Evolutionary conservation across 1,140 invertebrate genomes (phyloP).

Genomic region (Cardiocondyla obscurior): DNA sequence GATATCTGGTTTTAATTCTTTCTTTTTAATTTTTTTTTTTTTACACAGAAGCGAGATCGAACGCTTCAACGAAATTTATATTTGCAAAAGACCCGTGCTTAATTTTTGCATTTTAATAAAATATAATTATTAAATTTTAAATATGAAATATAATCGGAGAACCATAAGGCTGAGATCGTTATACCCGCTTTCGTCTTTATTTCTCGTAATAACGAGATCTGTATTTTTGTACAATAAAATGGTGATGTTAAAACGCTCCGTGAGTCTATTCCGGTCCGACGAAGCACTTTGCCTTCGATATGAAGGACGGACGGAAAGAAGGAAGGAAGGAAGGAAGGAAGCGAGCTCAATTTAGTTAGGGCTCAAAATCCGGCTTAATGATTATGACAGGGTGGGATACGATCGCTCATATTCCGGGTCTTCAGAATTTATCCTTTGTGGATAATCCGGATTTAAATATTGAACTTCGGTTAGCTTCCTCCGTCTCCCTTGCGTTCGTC

Average conservation of each 20-base stretch:
- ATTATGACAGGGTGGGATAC: constrained; percentile 19
- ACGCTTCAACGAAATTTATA: too few relatives aligned
- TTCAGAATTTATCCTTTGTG: constrained; percentile 44
- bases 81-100: not conserved
- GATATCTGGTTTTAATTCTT: not conserved
- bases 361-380: constrained; percentile 36
- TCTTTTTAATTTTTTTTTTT: too few relatives aligned
- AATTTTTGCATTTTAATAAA: too few relatives aligned
- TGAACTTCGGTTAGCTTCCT: constrained; percentile 61
- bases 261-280: not conserved
- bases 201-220: not conserved
- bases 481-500: constrained; percentile 10
- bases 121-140: too few relatives aligned
- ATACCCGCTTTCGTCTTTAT: not conserved
- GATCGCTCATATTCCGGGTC: not conserved
- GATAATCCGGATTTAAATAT: constrained; percentile 72
- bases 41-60: not conserved
- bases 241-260: not conserved
- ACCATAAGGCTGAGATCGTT: not conserved
- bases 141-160: too few relatives aligned
- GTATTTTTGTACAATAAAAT: not conserved
- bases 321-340: not conserved
- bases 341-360: constrained; percentile 15
- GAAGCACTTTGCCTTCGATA: not conserved
- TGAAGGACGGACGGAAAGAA: too few relatives aligned